These are phyloP conservation scores for Eurytoma adleriae DNA, from an alignment of 2,888 invertebrate species.

Conservation along the genomic window DNA sequence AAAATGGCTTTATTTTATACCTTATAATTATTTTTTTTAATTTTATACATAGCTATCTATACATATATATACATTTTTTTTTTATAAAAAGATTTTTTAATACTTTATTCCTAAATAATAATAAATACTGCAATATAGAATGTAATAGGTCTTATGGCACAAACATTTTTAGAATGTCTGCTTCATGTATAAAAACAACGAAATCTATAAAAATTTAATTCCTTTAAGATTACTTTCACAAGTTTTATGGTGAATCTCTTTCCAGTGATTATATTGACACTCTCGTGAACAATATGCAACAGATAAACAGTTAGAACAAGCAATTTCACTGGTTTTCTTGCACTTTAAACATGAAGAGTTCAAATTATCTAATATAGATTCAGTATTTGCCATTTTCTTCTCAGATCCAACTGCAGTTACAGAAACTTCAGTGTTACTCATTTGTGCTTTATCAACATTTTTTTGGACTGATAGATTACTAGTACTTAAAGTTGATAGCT, in stretches of 20 bases:
- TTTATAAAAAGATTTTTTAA: conserved; percentile 22
- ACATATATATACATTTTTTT: conserved; percentile 9
- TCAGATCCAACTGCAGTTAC: background rate
- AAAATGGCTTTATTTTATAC: background rate
- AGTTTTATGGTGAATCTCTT: conserved; percentile 16
- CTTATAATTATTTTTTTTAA: conserved; percentile 9
- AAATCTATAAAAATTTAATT: conserved; percentile 29
- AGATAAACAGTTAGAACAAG: conserved; percentile 27
- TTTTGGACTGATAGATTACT: no score
- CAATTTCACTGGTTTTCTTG: conserved; percentile 11
- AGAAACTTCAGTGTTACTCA: background rate
- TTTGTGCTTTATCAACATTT: no score
- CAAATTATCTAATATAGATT: background rate
- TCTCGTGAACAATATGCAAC: conserved; percentile 25
- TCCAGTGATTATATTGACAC: conserved; percentile 37
- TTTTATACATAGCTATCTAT: background rate
- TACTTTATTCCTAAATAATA: conserved; percentile 40
- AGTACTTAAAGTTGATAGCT: background rate
- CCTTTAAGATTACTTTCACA: conserved; percentile 28
- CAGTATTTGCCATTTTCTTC: background rate
- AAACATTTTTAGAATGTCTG: conserved; percentile 6
- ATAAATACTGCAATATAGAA: conserved; percentile 39
- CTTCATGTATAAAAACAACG: conserved; percentile 16
- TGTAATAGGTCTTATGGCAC: background rate
- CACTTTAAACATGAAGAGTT: conserved; percentile 7